These are phyloP conservation scores for Grammomys surdaster DNA, from an alignment of 2,113 vertebrate genomes.

Conservation along the genomic window DNA sequence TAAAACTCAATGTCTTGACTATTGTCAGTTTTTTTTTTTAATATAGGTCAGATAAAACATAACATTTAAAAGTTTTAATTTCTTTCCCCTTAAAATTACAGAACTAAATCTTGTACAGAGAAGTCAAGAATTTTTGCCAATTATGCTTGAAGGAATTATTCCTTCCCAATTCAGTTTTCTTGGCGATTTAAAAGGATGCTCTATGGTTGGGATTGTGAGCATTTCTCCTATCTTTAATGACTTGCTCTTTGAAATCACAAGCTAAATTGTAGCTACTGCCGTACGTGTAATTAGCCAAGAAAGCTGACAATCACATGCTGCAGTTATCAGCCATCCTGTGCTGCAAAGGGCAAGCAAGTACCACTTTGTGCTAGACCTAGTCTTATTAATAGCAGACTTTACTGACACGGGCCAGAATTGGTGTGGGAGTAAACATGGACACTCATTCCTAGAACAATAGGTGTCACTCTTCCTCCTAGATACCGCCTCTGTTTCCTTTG, in stretches of 20 bases:
- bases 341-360: neutral
- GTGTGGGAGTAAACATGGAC: neutral
- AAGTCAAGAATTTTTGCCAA: slow-evolving; percentile 15
- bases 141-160: neutral
- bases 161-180: slow-evolving; percentile 45
- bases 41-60: slow-evolving; percentile 57
- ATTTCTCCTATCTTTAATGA: slow-evolving; percentile 17
- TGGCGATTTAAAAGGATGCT: slow-evolving; percentile 35
- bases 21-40: slow-evolving; percentile 49
- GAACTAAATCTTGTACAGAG: slow-evolving; percentile 40
- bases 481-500: neutral
- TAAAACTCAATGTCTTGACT: slow-evolving; percentile 49
- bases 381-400: neutral
- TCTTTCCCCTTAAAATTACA: slow-evolving; percentile 56
- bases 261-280: slow-evolving; percentile 29
- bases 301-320: neutral
- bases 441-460: slow-evolving; percentile 51
- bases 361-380: neutral
- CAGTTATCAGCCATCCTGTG: neutral
- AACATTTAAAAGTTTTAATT: slow-evolving; percentile 58
- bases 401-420: neutral
- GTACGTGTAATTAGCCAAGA: neutral
- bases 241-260: neutral
- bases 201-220: neutral
- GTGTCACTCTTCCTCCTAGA: slow-evolving; percentile 65